phyloP scores from a whole-genome alignment of 2,113 vertebrate genomes.

The Sinosuthora webbiana region DNA sequence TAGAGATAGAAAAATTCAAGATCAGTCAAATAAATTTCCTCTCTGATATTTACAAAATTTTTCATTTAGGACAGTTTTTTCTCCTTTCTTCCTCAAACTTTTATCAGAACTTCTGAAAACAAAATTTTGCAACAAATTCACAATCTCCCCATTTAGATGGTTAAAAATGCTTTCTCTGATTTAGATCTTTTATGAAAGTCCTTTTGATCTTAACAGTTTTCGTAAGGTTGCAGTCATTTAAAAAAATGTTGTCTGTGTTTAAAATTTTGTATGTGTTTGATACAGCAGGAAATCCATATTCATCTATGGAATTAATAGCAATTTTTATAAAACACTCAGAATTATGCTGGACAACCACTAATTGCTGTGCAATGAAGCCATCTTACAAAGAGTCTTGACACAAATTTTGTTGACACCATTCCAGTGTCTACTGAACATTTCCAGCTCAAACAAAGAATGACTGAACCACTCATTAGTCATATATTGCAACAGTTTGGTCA shows the following conservation, averaged over 20 bases:
- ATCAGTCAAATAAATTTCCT: not conserved
- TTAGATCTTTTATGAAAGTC: not conserved
- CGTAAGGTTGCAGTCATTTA: not conserved
- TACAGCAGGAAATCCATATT: not conserved
- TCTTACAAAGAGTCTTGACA: not conserved
- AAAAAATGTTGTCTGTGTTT: not conserved
- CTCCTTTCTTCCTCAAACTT: not conserved
- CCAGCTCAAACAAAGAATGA: not conserved
- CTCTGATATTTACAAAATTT: not conserved
- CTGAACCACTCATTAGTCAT: not conserved
- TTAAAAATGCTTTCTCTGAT: not conserved
- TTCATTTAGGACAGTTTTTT: not conserved
- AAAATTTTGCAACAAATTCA: not conserved
- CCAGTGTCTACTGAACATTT: not conserved
- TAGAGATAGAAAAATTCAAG: not conserved
- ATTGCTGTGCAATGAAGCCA: not conserved
- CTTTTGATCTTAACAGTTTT: not conserved
- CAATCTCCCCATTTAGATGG: not conserved
- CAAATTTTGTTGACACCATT: not conserved
- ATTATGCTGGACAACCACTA: not conserved
- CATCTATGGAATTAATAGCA: not conserved
- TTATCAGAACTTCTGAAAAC: not conserved
- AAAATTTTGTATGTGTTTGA: not conserved
- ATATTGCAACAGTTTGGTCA: not conserved
- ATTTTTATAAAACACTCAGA: not conserved